Evolutionary conservation across 1,140 invertebrate genomes (phyloP).

Genomic region (Apocrypta bakeri): DNA sequence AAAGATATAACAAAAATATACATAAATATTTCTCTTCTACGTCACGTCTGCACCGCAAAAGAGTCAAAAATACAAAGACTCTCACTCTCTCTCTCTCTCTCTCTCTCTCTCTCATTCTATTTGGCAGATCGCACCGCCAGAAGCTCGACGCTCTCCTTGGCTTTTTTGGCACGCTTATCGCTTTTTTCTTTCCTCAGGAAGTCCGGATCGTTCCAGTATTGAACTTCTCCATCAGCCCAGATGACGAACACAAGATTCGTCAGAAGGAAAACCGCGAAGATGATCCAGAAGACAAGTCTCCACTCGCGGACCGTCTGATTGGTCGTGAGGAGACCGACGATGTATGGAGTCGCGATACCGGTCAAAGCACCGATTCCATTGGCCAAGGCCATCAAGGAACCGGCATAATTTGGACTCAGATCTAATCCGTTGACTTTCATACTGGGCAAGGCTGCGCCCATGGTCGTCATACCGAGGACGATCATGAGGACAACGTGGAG

Average conservation of each 20-base stretch:
- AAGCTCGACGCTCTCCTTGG: constrained; percentile 37
- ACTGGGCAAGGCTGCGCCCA: constrained; percentile 81
- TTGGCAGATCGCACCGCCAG: background rate
- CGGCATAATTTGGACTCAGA: constrained; percentile 88
- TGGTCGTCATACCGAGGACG: constrained; percentile 82
- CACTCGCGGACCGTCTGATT: constrained; percentile 84
- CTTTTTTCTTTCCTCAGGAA: constrained; percentile 52
- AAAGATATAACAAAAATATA: background rate
- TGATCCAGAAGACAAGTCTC: constrained; percentile 89
- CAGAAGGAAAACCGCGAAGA: constrained; percentile 81
- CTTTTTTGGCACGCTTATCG: constrained; percentile 45
- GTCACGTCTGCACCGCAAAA: background rate
- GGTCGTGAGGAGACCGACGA: constrained; percentile 85
- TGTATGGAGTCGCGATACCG: constrained; percentile 85
- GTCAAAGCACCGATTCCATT: constrained; percentile 89
- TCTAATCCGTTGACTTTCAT: constrained; percentile 89
- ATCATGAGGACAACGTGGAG: constrained; percentile 80
- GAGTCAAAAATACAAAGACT: background rate
- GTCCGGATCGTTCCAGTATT: constrained; percentile 80
- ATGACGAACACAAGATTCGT: constrained; percentile 85
- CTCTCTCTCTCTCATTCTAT: background rate
- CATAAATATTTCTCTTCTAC: background rate
- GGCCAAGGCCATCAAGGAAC: constrained; percentile 87
- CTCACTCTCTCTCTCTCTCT: background rate
- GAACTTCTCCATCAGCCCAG: constrained; percentile 82